Evolutionary conservation across 2,797 vertebrate species (phyloP).

Genomic region (Sebastes steindachneri): DNA sequence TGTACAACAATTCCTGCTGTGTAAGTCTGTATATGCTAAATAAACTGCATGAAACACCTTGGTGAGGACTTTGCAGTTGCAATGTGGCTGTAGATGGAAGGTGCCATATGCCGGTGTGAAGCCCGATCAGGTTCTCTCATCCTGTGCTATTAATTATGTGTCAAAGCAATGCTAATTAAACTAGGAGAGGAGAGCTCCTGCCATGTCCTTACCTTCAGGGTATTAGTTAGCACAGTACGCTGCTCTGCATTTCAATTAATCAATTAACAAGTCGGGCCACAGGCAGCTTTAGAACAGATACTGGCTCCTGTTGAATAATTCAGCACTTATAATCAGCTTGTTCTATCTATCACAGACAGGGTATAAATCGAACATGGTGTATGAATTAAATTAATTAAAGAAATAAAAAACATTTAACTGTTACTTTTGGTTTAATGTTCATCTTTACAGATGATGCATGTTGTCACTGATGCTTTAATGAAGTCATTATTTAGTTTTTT

Average conservation of each 20-base stretch:
- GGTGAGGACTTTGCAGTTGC: neutral
- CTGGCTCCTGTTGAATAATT: slow-evolving; percentile 66
- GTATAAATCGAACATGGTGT: slow-evolving; percentile 14
- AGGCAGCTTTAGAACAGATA: slow-evolving; percentile 61
- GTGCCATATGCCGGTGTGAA: slow-evolving; percentile 52
- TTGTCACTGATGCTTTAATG: neutral
- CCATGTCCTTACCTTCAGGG: slow-evolving; percentile 71
- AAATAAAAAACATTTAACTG: neutral
- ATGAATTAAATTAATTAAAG: neutral
- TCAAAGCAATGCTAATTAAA: slow-evolving; percentile 69
- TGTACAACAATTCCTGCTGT: neutral
- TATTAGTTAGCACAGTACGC: slow-evolving; percentile 63
- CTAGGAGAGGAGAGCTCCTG: slow-evolving; percentile 58
- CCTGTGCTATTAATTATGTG: slow-evolving; percentile 67
- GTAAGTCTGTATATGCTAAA: neutral
- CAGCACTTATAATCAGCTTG: slow-evolving; percentile 68
- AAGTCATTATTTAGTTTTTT: slow-evolving; percentile 12
- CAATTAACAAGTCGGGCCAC: slow-evolving; percentile 73
- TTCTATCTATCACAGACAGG: slow-evolving; percentile 31
- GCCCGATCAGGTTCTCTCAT: slow-evolving; percentile 52
- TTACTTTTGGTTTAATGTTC: neutral
- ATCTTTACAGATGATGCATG: neutral
- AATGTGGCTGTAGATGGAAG: neutral
- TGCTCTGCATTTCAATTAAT: slow-evolving; percentile 79
- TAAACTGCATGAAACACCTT: neutral